Evolutionary conservation across 2,888 invertebrate species (phyloP), one percentile per base, ranked within the genome.

Genomic region (Allygus modestus): DNA sequence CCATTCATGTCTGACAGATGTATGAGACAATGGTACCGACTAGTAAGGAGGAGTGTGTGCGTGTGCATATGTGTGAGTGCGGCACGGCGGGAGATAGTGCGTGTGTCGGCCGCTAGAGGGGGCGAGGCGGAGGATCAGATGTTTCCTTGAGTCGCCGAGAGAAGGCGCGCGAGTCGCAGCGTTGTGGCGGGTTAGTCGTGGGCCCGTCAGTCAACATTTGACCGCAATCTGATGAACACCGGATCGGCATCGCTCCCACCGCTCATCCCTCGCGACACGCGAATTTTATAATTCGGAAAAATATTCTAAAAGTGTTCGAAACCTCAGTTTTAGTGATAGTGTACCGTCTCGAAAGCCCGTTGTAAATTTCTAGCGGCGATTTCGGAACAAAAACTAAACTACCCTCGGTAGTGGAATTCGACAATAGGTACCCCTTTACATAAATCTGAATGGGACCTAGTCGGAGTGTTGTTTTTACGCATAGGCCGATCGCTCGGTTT

Each of bases 161-260:
- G 92, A 92, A 54, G 91, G 92, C 92, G 92, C 91, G 90, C 90
- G 90, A 23, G 85, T 86, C 85, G 83, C 83, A 65, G 37, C 58
- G 73, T 43, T 58, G 84, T 75, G 28, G 81, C 51, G 41, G 65
- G 69, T 31, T 41, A 71, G 26, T 37, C 69, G 82, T 15, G 81
- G 33, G 79, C 82, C 41, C 79, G 77, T 77, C 83, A 90, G 89
- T 91, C 90, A 90, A 54, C 89, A 89, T 89, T 89, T 89, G 82
- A 84, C 82, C 41, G 37, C 33, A 69, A 61, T 83, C 83, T 85
- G 85, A 82, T 84, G 73, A 83, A 87, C 87, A 86, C 23, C 20
- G 54, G 5, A 23, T 11, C 2, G 82, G 84, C 86, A 86, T 86
- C 87, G 87, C 87, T 85, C 83, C 81, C 87, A 51, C 46, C 81